Evolutionary conservation across 2,888 invertebrate genomes (phyloP), one percentile per base, ranked within the genome.

Genomic region (Choreutis nemorana): DNA sequence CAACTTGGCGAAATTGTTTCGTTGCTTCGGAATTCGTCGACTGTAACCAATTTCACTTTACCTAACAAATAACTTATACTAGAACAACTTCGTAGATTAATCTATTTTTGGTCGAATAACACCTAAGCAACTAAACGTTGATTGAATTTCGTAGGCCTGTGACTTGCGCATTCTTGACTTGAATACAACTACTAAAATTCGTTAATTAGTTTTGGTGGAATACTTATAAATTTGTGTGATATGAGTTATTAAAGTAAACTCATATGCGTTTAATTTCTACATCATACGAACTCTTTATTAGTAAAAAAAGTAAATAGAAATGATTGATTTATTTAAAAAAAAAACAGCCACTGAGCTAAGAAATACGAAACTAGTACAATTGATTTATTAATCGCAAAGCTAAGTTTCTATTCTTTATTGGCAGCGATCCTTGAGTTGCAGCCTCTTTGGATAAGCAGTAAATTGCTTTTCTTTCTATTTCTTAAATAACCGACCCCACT

Each of bases 401-500:
- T n/a, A n/a, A n/a, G n/a, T n/a, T n/a, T n/a, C n/a, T n/a, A n/a
- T 50, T 57, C 63, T 59, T 58, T 58, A 57, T 48, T 50, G 45
- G 47, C 35, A 60, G 58, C 67, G 66, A 66, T 66, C 63, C 56
- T 48, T 51, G 58, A 57, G 48, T 51, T 50, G 53, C 50, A 62
- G 55, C 59, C 66, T 50, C 42, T 48, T 46, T 61, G 66, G 70
- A 73, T 70, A 72, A 71, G 63, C 68, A 68, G 63, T 71, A 71
- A 73, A 73, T 73, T 71, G 64, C 67, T 71, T 72, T 72, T 72
- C 65, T 71, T 68, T 67, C 65, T 60, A 67, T 68, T 68, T 70
- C 66, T 67, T 68, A 71, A 72, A 66, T 63, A 67, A 70, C 59
- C 52, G 32, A 36, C 52, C 53, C 46, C 35, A 50, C 45, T 44